phyloP scores from a whole-genome alignment of 2,888 invertebrate species.

The Drosophila nr. perissopoda region DNA sequence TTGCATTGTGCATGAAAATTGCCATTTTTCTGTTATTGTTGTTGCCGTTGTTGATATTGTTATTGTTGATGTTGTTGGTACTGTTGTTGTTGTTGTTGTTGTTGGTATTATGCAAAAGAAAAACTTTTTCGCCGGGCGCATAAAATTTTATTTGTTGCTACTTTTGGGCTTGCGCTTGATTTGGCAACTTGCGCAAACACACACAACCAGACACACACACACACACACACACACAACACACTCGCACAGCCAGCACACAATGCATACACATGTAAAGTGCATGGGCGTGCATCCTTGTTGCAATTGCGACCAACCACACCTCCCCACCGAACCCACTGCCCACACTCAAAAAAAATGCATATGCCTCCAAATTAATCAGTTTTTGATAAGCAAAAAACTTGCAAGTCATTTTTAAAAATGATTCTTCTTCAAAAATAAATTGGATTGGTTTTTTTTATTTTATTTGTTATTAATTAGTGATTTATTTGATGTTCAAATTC shows the following conservation, averaged over 20 bases:
- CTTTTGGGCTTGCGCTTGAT: slow-evolving; percentile 79
- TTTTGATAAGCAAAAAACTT: neutral
- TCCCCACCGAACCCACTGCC: too few species aligned
- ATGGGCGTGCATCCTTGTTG: slow-evolving; percentile 53
- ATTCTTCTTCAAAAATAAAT: neutral
- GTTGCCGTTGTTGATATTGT: slow-evolving; percentile 7
- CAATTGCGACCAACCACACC: slow-evolving; percentile 25
- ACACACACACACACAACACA: slow-evolving; percentile 1
- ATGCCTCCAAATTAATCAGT: neutral
- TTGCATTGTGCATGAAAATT: slow-evolving; percentile 76
- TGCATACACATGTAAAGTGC: slow-evolving; percentile 63
- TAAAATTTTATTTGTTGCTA: slow-evolving; percentile 81
- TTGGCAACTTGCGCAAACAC: slow-evolving; percentile 60
- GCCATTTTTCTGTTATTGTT: slow-evolving; percentile 45
- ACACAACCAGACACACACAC: slow-evolving; percentile 15
- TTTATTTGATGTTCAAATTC: neutral
- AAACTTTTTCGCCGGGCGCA: slow-evolving; percentile 73
- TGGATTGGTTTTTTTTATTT: neutral
- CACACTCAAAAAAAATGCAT: neutral
- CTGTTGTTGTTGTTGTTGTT: slow-evolving; percentile 18
- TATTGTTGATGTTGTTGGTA: slow-evolving; percentile 11
- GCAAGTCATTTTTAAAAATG: neutral
- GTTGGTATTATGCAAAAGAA: slow-evolving; percentile 74
- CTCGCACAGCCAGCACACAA: slow-evolving; percentile 10
- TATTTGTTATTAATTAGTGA: neutral